Conservation (phyloP, 1,140 invertebrate species). For the Meteorus sp. region DNA sequence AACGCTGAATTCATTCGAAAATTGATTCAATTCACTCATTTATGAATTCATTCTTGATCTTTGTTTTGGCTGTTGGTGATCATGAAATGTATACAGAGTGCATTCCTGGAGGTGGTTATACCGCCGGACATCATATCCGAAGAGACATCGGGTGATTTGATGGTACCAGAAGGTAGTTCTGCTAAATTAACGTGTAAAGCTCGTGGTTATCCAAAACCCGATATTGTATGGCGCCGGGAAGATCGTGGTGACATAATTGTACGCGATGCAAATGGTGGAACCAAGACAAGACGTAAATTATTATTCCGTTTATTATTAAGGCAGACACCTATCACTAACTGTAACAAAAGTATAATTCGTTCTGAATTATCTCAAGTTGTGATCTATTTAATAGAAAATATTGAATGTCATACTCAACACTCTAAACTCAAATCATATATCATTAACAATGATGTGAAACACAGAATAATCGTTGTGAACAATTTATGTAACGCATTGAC, state of each 20-base stretch:
- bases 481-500: no score
- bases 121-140: slow-evolving; percentile 88
- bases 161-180: slow-evolving; percentile 87
- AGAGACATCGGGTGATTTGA: slow-evolving; percentile 85
- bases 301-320: slow-evolving; percentile 4
- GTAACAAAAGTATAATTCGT: no score
- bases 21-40: no score
- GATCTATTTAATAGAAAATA: no score
- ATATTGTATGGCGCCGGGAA: slow-evolving; percentile 84
- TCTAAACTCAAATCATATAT: no score
- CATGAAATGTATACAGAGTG: slow-evolving; percentile 64
- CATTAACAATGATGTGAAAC: no score
- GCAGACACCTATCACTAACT: no score
- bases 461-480: no score
- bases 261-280: slow-evolving; percentile 66
- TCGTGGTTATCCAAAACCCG: slow-evolving; percentile 80
- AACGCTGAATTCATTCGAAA: neutral
- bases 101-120: slow-evolving; percentile 84
- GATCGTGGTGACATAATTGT: slow-evolving; percentile 82
- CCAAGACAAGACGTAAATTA: slow-evolving; percentile 70
- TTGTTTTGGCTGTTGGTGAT: neutral
- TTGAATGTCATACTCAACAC: no score
- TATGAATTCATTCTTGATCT: neutral
- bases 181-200: slow-evolving; percentile 86
- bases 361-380: no score